These are phyloP conservation scores for Alsophila aescularia DNA, from an alignment of 2,888 invertebrate species.

Conservation along the genomic window DNA sequence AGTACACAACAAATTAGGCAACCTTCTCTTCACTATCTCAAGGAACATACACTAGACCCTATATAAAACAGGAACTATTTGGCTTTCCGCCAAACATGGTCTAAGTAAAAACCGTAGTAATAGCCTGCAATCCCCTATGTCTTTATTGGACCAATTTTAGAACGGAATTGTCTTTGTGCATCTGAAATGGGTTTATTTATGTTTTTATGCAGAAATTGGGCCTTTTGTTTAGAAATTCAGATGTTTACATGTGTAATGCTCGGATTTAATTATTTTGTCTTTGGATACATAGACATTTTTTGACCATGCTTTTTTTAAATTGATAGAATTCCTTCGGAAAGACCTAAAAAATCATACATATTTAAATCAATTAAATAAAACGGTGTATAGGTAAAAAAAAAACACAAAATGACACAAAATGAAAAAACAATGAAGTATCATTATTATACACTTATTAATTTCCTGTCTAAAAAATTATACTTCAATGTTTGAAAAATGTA, in stretches of 20 bases:
- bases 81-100: conserved; percentile 36
- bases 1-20: conserved; percentile 23
- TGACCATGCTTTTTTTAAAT: too few species aligned
- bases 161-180: conserved; percentile 35
- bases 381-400: too few species aligned
- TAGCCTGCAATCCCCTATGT: conserved; percentile 35
- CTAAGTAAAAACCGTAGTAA: conserved; percentile 39
- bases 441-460: too few species aligned
- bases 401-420: too few species aligned
- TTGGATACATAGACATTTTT: neutral
- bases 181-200: conserved; percentile 24
- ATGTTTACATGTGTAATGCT: neutral
- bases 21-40: neutral
- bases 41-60: conserved; percentile 10
- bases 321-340: too few species aligned
- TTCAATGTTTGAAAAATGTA: too few species aligned
- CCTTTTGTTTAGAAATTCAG: conserved; percentile 3
- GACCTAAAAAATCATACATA: too few species aligned
- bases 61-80: conserved; percentile 25
- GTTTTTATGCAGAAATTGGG: conserved; percentile 6
- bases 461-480: too few species aligned
- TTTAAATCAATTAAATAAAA: too few species aligned
- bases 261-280: neutral
- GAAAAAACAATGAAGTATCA: too few species aligned
- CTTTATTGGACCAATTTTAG: conserved; percentile 38